These are phyloP conservation scores for Perccottus glenii DNA, from an alignment of 2,113 vertebrate genomes.

Conservation along the genomic window DNA sequence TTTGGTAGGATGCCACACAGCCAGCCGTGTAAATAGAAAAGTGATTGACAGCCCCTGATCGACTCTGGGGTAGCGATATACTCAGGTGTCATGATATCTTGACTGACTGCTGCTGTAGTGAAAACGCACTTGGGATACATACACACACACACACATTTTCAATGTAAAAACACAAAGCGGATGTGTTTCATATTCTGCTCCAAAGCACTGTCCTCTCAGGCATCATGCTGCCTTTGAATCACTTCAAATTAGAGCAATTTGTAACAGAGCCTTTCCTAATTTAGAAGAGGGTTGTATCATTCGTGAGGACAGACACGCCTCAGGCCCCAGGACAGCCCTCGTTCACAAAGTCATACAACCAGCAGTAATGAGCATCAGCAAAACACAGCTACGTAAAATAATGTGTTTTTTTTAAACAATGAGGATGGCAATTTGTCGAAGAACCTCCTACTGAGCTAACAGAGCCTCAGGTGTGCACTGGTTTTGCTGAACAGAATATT, in stretches of 20 bases:
- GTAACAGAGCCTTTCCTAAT: constrained; percentile 30
- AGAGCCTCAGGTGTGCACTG: not conserved
- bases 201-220: constrained; percentile 21
- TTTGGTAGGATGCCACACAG: not conserved
- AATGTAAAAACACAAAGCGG: constrained; percentile 18
- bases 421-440: not conserved
- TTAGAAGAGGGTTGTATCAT: constrained; percentile 26
- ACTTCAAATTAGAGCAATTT: constrained; percentile 27
- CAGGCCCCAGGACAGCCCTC: constrained; percentile 3
- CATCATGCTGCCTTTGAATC: constrained; percentile 16
- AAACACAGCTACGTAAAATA: constrained; percentile 8
- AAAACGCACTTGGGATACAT: constrained; percentile 4
- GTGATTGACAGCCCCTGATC: not conserved
- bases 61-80: not conserved
- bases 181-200: constrained; percentile 27
- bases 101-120: not conserved
- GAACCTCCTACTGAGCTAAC: not conserved
- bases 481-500: not conserved
- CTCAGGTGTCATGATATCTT: not conserved
- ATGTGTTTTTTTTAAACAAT: not conserved
- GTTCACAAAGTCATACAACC: not conserved
- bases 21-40: not conserved
- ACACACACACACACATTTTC: not conserved
- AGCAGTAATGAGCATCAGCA: not conserved
- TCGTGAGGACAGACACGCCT: not conserved